Base-by-base conservation (phyloP, 2,888 invertebrate genomes). In the Cryptosula pallasiana region DNA sequence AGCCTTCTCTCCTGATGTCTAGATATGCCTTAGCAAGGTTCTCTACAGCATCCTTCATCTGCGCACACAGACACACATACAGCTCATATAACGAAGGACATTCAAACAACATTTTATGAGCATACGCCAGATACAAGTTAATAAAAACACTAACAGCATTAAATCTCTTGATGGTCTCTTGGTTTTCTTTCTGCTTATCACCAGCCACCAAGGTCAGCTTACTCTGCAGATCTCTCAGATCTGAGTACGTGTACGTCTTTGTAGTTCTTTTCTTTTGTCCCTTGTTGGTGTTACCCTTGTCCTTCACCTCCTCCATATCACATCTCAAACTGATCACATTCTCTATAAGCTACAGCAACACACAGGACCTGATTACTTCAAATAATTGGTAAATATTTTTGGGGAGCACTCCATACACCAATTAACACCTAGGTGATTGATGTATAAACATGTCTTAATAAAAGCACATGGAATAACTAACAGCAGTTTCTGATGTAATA, bases 181-280 rank as follows among this genome's bases (percentile, higher is more conserved):
- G 77, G 54, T 77, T 80, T 29, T 78, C 79, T 58, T 77, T 77
- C 55, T 79, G 79, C 20, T 79, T 79, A 74, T 79, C 79, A n/a
- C 82, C 82, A 55, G 81, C 81, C 1, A 82, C 81, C 69, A 82
- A 72, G 80, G 81, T 81, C 45, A 82, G 76, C 71, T 80, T 77
- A 69, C 81, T 81, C 75, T 81, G 81, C 35, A 82, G 75, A 71
- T 82, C 81, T 69, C 77, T 76, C 23, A 82, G 73, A 69, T 80
- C 76, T 35, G 75, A 73, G 71, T 75, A 77, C 20, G 74, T 74
- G 73, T 79, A 79, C 1, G 9, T 2, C n/a, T 63, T 63, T 3
- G 27, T 63, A 13, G 63, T 13, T 27, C 9, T 63, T 27, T 63
- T 32, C 5, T 5, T 55, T 58, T 71, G 55, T 69, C 55, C 35